Evolutionary conservation across 2,797 vertebrate genomes (phyloP).

Genomic region (Lithobates pipiens): DNA sequence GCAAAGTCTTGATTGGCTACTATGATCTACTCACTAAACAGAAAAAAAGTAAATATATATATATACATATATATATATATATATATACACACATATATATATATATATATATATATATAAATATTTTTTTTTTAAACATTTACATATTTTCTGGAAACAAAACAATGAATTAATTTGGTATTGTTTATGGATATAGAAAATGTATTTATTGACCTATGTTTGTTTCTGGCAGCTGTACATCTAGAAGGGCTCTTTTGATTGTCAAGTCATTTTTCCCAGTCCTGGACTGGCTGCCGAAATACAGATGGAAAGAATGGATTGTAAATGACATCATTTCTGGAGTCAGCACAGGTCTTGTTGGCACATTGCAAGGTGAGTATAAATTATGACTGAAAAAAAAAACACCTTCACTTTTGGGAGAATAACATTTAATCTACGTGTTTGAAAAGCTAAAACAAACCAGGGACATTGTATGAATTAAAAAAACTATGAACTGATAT

Average conservation of each 20-base stretch:
- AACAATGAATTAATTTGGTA: neutral
- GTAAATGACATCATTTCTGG: slow-evolving; percentile 82
- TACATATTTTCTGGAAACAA: neutral
- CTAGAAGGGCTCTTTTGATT: slow-evolving; percentile 70
- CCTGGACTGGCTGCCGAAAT: slow-evolving; percentile 83
- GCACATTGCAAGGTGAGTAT: slow-evolving; percentile 82
- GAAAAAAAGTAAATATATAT: too few relatives aligned
- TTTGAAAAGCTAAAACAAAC: too few relatives aligned
- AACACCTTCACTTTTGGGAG: neutral
- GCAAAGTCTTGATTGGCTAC: too few relatives aligned
- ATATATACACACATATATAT: too few relatives aligned
- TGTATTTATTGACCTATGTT: neutral
- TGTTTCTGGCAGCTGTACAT: slow-evolving; percentile 76
- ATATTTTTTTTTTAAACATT: too few relatives aligned
- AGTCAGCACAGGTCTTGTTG: slow-evolving; percentile 85
- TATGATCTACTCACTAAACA: too few relatives aligned
- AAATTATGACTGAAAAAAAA: neutral
- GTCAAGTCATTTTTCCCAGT: slow-evolving; percentile 79
- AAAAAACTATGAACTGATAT: too few relatives aligned
- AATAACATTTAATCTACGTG: neutral
- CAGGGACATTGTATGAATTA: too few relatives aligned
- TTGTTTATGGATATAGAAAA: neutral
- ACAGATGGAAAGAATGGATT: slow-evolving; percentile 81
- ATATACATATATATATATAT: too few relatives aligned
- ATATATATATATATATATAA: too few relatives aligned